Evolutionary conservation across 2,888 invertebrate species (phyloP).

Genomic region (Troides helena): DNA sequence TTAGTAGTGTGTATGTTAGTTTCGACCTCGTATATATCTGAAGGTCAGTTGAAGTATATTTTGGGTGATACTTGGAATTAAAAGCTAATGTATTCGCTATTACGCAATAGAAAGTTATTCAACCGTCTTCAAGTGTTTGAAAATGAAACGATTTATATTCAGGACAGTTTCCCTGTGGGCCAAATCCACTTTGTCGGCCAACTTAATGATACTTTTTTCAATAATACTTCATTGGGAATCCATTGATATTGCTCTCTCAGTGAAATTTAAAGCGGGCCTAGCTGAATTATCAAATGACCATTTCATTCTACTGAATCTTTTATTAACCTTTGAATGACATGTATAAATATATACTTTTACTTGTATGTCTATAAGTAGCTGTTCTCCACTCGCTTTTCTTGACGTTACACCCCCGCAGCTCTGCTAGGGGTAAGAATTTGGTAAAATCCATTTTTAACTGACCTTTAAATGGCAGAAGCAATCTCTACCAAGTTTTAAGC

Average conservation of each 20-base stretch:
- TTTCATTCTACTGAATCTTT: neutral
- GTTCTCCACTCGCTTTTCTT: no score
- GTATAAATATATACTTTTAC: neutral
- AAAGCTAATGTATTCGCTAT: neutral
- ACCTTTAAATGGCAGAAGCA: no score
- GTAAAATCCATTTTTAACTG: no score
- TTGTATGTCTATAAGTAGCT: no score
- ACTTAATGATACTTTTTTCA: slow-evolving; percentile 9
- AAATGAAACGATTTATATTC: slow-evolving; percentile 11
- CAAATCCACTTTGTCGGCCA: neutral
- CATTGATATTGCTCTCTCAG: neutral
- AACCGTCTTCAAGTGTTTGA: neutral
- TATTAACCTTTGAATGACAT: neutral
- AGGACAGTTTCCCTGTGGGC: neutral
- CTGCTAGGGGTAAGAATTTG: no score
- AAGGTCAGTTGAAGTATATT: neutral
- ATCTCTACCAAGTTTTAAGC: no score
- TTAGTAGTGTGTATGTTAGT: neutral
- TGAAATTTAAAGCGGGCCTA: slow-evolving; percentile 2
- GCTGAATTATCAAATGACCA: neutral
- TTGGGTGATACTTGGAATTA: neutral
- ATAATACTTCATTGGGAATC: slow-evolving; percentile 2
- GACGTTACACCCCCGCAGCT: no score
- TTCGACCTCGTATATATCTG: neutral
- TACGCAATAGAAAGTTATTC: neutral